phyloP scores from a whole-genome alignment of 2,113 vertebrate genomes.

The Rhynchopsitta pachyrhyncha region DNA sequence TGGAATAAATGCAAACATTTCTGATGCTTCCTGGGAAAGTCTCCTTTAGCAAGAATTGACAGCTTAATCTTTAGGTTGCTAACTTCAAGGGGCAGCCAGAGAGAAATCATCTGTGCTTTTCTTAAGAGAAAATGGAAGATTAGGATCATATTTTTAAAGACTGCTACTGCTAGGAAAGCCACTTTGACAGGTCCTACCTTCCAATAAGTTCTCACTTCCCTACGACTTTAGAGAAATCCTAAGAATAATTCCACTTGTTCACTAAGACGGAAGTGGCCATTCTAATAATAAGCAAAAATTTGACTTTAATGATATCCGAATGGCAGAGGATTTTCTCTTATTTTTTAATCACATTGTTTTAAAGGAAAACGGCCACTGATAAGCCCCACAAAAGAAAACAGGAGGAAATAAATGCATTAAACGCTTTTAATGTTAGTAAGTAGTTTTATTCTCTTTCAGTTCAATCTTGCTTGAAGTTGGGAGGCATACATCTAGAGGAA shows the following conservation, averaged over 20 bases:
- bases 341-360: neutral
- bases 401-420: neutral
- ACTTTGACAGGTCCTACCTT: neutral
- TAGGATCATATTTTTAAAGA: neutral
- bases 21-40: neutral
- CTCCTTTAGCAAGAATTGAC: neutral
- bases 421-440: neutral
- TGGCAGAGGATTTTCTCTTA: neutral
- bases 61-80: neutral
- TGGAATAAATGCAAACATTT: neutral
- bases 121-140: conserved; percentile 17
- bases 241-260: neutral
- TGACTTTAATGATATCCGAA: neutral
- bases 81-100: neutral
- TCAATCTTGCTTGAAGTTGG: neutral
- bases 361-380: neutral
- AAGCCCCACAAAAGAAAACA: neutral
- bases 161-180: neutral
- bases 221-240: neutral
- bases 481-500: fast-evolving
- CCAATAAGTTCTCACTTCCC: neutral
- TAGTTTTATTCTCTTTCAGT: neutral
- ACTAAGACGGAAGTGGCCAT: neutral
- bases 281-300: neutral
- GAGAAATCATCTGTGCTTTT: neutral